Base-by-base conservation (phyloP, 2,888 invertebrate species). In the Phragmatobia fuliginosa region DNA sequence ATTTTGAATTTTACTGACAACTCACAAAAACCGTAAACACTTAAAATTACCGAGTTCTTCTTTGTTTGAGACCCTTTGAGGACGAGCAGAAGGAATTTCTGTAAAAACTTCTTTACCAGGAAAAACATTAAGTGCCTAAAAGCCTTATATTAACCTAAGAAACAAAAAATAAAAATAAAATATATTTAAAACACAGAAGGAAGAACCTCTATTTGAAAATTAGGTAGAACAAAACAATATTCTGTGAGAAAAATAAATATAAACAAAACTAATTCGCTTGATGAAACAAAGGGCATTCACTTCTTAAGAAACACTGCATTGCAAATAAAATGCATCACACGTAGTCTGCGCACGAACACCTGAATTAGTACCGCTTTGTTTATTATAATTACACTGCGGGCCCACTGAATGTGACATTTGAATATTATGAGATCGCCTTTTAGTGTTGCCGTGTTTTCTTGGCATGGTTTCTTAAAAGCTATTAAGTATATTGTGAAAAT, bases 261-360 rank as follows among this genome's bases (percentile, higher is more conserved):
- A 63, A 72, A 66, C 62, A 71, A 73, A 71, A 76, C 72, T 70
- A 71, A 63, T 38, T 68, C 6, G 16, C 65, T 66, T 36, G n/a
- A 36, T 60, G 0, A 33, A 52, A 78, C 75, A 76, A 78, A 75
- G n/a, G 61, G 52, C 72, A 68, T 61, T 33, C 68, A 59, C 68
- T 71, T 68, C 75, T 77, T 83, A 85, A 82, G 84, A 79, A 83
- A 88, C 80, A 81, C 36, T 85, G 83, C 84, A 84, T 78, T 79
- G 86, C 86, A 86, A 87, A 88, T 88, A 87, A 88, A 89, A 77
- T 80, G 87, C 83, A 85, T 82, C 83, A 85, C 83, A 80, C 84
- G 84, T 78, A 89, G 86, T 90, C 90, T 74, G 81, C 76, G 90
- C 92, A 91, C 92, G 90, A 85, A 87, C 91, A 90, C 90, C 90